Evolutionary conservation across 2,888 invertebrate species (phyloP), one percentile per base, ranked within the genome.

Genomic region (Galerucella calmariensis): DNA sequence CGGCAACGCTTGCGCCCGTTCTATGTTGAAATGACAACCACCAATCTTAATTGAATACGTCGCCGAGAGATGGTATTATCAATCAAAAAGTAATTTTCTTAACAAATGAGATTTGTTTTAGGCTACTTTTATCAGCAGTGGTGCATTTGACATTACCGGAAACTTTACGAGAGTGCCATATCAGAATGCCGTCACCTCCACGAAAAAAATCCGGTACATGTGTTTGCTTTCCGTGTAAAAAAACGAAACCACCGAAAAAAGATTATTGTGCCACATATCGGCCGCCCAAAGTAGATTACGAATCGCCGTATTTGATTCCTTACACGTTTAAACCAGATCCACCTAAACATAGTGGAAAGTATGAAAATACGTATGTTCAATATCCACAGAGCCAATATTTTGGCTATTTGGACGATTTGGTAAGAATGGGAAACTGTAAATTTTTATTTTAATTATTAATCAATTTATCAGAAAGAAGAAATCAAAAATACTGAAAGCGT

Each of bases 151-250:
- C 84, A 9, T 84, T 88, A 75, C 81, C 78, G 56, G 78, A 81
- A n/a, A 87, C 87, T 2, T 76, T 88, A 16, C 82, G 82, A 62
- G 88, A 88, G 77, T 75, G 88, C 62, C 87, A 88, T 74, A 79
- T 87, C 24, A 81, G 88, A 71, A 86, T 87, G 69, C 88, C 88
- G 5, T 88, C 88, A 12, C 88, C 88, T 1, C 84, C 85, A 2
- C 76, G 73, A 24, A 44, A 16, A 24, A 76, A 77, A 58, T 75
- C 75, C 44, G 11, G 59, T 14, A 65, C 35, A n/a, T 41, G 41
- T 35, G 9, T 10, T 8, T 41, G 56, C 35, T 20, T 12, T 0
- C 41, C 53, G 12, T 65, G 63, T 16, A 77, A 75, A 62, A 67
- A 10, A 4, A 27, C 12, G 12, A 72, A 66, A 61, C 73, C 75